Evolutionary conservation across 2,113 vertebrate genomes (phyloP), one percentile per base, ranked within the genome.

Genomic region (Paralichthys olivaceus): DNA sequence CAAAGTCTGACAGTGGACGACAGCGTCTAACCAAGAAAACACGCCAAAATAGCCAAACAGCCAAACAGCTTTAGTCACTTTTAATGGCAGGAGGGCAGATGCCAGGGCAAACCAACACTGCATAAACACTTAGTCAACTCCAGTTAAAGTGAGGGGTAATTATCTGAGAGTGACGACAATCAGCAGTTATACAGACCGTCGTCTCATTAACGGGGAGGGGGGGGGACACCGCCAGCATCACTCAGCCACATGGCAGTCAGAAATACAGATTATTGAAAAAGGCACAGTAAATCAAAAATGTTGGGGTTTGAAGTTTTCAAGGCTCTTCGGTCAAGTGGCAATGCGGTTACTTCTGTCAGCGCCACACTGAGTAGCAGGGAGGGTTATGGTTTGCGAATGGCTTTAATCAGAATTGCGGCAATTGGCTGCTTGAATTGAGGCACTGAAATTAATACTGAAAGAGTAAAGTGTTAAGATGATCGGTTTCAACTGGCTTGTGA

Each of bases 151-250:
- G 66, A 83, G 60, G 78, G 61, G 69, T 69, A 87, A 90, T 91
- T 85, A 85, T 90, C 88, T 84, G 72, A 55, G 74, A 82, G 83
- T 87, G 87, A 91, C 77, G 83, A 88, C 82, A 90, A 84, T 89
- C 72, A 84, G 87, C 5, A 61, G 84, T 82, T 77, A 79, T 23
- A 57, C 73, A 72, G 72, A 45, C 75, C 43, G 47, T 74, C 66
- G 23, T 81, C 79, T 88, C 83, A 80, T 88, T 88, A 90, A 83
- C 65, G 68, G 72, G 68, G 66, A 53, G 81, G 12, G 67, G 12
- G 23, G 25, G 23, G 1, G 72, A 79, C 75, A 80, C 55, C 22
- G 43, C 69, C 86, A 61, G 47, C 69, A 49, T 22, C 60, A 17
- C 70, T 78, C 76, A 34, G 72, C 29, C 23, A 7, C 43, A 66